These are phyloP conservation scores for Melikaiella ostensackeni DNA, from an alignment of 2,888 invertebrate genomes.

Conservation along the genomic window DNA sequence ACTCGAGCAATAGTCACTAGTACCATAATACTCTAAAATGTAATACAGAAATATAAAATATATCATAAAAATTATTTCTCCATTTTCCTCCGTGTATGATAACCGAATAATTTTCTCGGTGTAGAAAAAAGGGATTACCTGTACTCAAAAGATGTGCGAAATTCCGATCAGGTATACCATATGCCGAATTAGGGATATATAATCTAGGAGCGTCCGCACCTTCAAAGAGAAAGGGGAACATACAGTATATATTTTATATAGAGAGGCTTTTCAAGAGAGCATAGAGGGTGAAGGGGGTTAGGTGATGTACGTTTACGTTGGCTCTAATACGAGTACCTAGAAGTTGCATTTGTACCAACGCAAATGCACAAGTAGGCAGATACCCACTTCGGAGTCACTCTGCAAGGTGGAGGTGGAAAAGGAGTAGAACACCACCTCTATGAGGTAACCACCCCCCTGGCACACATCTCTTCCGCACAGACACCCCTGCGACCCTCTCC, in stretches of 20 bases:
- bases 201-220: constrained; percentile 51
- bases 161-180: too few relatives aligned
- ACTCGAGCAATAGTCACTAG: too few relatives aligned
- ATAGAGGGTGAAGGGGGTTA: constrained; percentile 46
- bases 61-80: too few relatives aligned
- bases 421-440: constrained; percentile 53
- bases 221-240: constrained; percentile 38
- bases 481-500: constrained; percentile 52
- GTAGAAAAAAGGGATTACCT: too few relatives aligned
- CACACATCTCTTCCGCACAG: constrained; percentile 46
- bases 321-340: constrained; percentile 47
- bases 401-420: constrained; percentile 50
- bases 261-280: constrained; percentile 34
- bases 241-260: constrained; percentile 11
- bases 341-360: constrained; percentile 52
- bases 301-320: constrained; percentile 58
- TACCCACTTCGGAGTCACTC: constrained; percentile 5
- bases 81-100: too few relatives aligned
- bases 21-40: too few relatives aligned
- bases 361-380: constrained; percentile 44
- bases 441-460: constrained; percentile 43
- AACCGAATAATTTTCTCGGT: too few relatives aligned
- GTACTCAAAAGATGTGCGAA: too few relatives aligned
- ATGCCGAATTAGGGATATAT: constrained; percentile 54
- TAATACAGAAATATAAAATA: too few relatives aligned